Evolutionary conservation across 2,797 vertebrate species (phyloP).

Genomic region (Anas bahamensis): DNA sequence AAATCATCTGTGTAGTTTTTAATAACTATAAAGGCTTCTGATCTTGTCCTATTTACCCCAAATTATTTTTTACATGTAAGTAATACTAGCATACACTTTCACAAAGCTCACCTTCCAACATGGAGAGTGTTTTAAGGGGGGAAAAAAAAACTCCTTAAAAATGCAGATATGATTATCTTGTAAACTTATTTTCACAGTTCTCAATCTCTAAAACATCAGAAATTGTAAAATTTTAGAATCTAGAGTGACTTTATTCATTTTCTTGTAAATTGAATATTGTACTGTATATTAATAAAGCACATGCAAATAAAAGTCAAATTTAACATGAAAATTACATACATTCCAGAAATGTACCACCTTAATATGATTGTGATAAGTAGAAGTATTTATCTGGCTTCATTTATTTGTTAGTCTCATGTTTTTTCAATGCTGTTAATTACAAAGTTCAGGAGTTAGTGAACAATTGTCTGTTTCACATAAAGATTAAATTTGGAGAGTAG

Average conservation of each 20-base stretch:
- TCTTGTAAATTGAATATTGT: neutral
- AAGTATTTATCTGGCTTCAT: neutral
- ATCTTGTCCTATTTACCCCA: neutral
- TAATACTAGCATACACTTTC: rapidly evolving
- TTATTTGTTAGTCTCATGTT: neutral
- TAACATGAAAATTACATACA: neutral
- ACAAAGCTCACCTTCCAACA: neutral
- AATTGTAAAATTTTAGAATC: neutral
- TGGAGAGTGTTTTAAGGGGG: neutral
- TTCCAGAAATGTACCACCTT: neutral
- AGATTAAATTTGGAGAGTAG: neutral
- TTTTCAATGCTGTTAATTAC: neutral
- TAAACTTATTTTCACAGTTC: neutral
- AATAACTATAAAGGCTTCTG: neutral
- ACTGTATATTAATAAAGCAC: neutral
- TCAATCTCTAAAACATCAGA: neutral
- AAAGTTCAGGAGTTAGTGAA: neutral
- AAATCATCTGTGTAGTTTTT: neutral
- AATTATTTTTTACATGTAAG: neutral
- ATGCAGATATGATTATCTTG: neutral
- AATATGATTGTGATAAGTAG: neutral
- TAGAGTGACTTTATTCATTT: neutral
- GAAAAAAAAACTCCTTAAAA: neutral
- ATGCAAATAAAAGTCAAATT: neutral
- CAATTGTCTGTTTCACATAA: neutral